Conservation (phyloP, 2,797 vertebrate species). For the Phylloscopus collybita region DNA sequence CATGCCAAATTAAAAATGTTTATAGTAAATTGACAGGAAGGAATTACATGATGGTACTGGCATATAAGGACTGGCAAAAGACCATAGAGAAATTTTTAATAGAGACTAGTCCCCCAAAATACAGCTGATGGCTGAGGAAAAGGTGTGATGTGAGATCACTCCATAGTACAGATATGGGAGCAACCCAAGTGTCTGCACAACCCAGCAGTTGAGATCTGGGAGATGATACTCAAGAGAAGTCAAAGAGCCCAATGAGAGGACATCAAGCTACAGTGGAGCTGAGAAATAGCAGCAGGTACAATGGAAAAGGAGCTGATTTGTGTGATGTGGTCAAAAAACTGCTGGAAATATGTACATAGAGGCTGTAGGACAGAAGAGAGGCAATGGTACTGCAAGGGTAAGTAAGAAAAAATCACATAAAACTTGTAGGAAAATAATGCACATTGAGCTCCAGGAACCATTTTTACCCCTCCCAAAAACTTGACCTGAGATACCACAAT, state of each 20-base stretch:
- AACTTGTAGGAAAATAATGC: background rate
- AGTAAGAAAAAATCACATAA: background rate
- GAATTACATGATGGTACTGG: background rate
- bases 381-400: background rate
- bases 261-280: background rate
- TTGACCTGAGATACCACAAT: background rate
- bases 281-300: background rate
- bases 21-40: background rate
- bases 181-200: background rate
- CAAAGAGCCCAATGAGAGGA: background rate
- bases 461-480: background rate
- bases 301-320: background rate
- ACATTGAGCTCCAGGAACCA: background rate
- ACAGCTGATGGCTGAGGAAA: background rate
- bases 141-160: background rate
- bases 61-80: background rate
- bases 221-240: background rate
- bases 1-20: background rate
- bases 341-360: background rate
- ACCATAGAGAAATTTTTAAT: background rate
- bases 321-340: background rate
- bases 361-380: background rate
- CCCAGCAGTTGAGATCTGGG: background rate
- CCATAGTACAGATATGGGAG: background rate
- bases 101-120: background rate